Evolutionary conservation across 2,113 vertebrate species (phyloP).

Genomic region (Cephalopholis sonnerati): DNA sequence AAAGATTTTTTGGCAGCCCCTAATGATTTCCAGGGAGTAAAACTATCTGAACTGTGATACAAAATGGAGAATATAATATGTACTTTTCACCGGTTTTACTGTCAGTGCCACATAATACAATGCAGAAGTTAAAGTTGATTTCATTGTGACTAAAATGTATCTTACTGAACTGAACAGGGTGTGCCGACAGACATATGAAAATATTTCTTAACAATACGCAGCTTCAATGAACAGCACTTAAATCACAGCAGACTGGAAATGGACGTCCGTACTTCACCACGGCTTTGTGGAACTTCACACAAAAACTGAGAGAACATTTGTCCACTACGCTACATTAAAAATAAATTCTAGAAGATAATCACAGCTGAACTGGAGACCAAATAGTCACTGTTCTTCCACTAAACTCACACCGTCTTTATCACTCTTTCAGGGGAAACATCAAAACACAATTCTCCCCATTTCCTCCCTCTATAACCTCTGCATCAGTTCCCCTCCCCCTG

Average conservation of each 20-base stretch:
- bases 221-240: neutral
- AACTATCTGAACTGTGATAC: neutral
- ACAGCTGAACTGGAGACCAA: slow-evolving; percentile 56
- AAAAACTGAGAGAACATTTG: slow-evolving; percentile 15
- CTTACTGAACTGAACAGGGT: neutral
- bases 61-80: neutral
- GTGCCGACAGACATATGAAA: neutral
- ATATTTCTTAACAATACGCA: neutral
- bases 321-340: slow-evolving; percentile 6
- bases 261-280: slow-evolving; percentile 22
- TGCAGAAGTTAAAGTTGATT: neutral
- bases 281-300: slow-evolving; percentile 27
- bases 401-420: slow-evolving; percentile 43
- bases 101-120: neutral
- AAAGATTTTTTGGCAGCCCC: neutral
- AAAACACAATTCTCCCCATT: slow-evolving; percentile 67
- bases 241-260: slow-evolving; percentile 28
- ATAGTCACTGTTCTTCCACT: slow-evolving; percentile 41
- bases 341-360: slow-evolving; percentile 56
- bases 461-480: slow-evolving; percentile 67
- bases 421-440: slow-evolving; percentile 68
- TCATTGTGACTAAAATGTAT: neutral
- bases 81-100: neutral
- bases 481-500: slow-evolving; percentile 54
- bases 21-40: neutral